Evolutionary conservation across 2,113 vertebrate genomes (phyloP).

Genomic region (Theristicus caerulescens): DNA sequence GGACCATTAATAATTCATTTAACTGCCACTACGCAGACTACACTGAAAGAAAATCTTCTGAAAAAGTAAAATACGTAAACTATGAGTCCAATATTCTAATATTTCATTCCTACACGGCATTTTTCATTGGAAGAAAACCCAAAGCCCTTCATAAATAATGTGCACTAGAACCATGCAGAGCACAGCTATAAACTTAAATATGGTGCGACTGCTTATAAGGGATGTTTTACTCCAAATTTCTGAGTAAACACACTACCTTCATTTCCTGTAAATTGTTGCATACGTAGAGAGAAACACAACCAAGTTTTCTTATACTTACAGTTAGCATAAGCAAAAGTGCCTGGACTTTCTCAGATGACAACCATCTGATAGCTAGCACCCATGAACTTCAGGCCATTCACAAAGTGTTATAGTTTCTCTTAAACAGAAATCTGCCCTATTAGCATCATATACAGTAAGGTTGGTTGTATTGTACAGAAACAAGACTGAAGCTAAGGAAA

Average conservation of each 20-base stretch:
- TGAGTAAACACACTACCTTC: background rate
- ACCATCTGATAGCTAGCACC: background rate
- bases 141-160: background rate
- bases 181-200: background rate
- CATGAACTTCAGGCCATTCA: background rate
- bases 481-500: background rate
- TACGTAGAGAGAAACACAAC: background rate
- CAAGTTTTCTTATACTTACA: background rate
- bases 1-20: background rate
- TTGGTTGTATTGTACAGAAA: background rate
- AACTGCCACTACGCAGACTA: background rate
- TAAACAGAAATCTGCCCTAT: background rate
- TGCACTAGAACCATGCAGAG: rapidly evolving
- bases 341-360: background rate
- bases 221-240: background rate
- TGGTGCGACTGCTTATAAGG: background rate
- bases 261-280: background rate
- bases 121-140: background rate
- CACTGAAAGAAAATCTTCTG: background rate
- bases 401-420: background rate
- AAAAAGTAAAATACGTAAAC: background rate
- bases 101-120: background rate
- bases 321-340: background rate
- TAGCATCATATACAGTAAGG: rapidly evolving
- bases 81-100: background rate